Evolutionary conservation across 1,140 invertebrate genomes (phyloP), one percentile per base, ranked within the genome.

Genomic region (Trigoniulus corallinus): DNA sequence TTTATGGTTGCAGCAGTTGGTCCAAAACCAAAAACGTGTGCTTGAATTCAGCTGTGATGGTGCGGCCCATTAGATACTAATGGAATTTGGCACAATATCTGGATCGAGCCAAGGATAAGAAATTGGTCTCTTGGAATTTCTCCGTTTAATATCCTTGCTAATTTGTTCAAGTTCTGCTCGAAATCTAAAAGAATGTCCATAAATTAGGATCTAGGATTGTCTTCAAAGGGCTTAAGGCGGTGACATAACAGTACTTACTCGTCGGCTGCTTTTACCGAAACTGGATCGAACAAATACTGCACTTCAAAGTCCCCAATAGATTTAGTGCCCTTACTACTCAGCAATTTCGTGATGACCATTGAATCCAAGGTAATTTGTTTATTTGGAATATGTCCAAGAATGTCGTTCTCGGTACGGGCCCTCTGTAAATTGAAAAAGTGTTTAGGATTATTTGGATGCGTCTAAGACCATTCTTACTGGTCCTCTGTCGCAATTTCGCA

Each of bases 291-390:
- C 25, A 70, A 56, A 54, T 70, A 72, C 50, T 70, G 68, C 2
- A 70, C 66, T 57, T 71, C 70, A 61, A 72, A 72, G 52, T 72
- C 66, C 10, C 69, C 70, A 18, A 72, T 55, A 45, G 61, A 64
- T 12, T 71, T 68, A 4, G 70, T 72, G 15, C 67, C 68, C 46
- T 61, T 61, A 1, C 58, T 61, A 48, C 69, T 71, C 0, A 72
- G 61, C 4, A 72, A 61, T 54, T 70, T 68, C 1, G 70, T 72
- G 22, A 72, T 69, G 12, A 68, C 62, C 69, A 72, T 71, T 22
- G 68, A 66, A 52, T 70, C 67, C 23, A 72, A 52, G 0, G 69
- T 71, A 29, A 61, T 66, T 41, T 59, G 57, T 55, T 67, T 69
- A 56, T 66, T 61, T 15, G 71, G 69, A 29, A 72, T 50, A 3